Conservation (phyloP, 2,797 vertebrate species). For the Dendrocincla tyrannina region DNA sequence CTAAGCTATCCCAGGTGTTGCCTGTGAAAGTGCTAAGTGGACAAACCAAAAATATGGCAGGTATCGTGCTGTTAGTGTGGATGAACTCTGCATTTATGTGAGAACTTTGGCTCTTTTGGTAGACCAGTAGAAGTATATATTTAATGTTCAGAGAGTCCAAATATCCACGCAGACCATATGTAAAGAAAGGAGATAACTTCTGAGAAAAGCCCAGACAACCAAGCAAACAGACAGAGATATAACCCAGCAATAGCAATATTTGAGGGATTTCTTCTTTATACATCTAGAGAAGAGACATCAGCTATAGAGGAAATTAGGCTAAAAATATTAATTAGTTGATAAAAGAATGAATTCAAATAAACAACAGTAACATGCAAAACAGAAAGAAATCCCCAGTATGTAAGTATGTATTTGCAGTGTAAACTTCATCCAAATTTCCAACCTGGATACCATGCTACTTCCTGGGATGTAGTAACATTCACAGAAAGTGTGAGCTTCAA, state of each 20-base stretch:
- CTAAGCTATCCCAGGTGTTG: background rate
- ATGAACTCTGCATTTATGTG: background rate
- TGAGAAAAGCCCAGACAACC: background rate
- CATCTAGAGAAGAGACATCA: background rate
- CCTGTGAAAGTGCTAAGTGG: background rate
- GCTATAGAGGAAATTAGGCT: background rate
- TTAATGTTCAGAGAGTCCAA: background rate
- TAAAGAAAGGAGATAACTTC: background rate
- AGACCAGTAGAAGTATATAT: background rate
- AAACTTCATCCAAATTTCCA: background rate
- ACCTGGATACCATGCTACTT: background rate
- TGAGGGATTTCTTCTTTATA: background rate
- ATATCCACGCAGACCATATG: background rate
- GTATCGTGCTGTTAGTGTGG: background rate
- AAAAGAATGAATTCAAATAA: background rate
- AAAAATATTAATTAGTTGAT: background rate
- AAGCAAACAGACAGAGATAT: background rate
- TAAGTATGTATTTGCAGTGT: background rate
- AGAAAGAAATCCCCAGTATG: accelerated
- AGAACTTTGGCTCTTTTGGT: background rate
- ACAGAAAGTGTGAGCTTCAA: background rate
- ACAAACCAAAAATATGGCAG: background rate
- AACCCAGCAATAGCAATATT: background rate
- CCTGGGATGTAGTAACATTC: background rate
- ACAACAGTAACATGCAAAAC: background rate